Conservation (phyloP, 2,888 invertebrate species). For the Zonitis immaculata region DNA sequence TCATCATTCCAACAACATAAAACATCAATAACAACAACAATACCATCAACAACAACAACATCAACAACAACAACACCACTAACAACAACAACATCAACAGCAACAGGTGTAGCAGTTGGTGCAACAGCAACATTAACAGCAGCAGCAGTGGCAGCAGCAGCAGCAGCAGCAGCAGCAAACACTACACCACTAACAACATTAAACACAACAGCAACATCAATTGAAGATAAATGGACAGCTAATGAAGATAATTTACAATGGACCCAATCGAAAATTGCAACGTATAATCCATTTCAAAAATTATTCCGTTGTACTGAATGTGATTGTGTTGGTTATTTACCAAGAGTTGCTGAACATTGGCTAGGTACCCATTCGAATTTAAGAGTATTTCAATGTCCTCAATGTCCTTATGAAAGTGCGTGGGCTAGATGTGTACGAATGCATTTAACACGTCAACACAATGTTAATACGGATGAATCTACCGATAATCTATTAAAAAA, state of each 20-base stretch:
- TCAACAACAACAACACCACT: constrained; percentile 22
- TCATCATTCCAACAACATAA: constrained; percentile 55
- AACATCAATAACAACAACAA: constrained; percentile 40
- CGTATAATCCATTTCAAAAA: constrained; percentile 72
- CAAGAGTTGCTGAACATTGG: constrained; percentile 73
- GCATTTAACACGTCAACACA: constrained; percentile 70
- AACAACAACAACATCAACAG: constrained; percentile 17
- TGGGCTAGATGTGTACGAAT: constrained; percentile 71
- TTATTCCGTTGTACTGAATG: constrained; percentile 72
- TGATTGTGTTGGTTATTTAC: constrained; percentile 70
- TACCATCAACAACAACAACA: constrained; percentile 24
- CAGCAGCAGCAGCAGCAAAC: constrained; percentile 25
- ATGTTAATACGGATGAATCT: constrained; percentile 58
- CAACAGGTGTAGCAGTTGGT: too few species aligned
- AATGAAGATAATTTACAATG: constrained; percentile 68
- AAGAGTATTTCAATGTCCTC: constrained; percentile 60
- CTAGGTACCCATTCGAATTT: constrained; percentile 67
- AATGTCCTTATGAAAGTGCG: constrained; percentile 69
- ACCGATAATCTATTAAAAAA: constrained; percentile 60
- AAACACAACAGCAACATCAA: constrained; percentile 9
- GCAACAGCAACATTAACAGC: constrained; percentile 33
- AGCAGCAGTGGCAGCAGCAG: constrained; percentile 37
- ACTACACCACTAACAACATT: constrained; percentile 27
- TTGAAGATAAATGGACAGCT: constrained; percentile 59
- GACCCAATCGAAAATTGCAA: constrained; percentile 75